Evolutionary conservation across 2,113 vertebrate species (phyloP).

Genomic region (Bambusicola thoracicus): DNA sequence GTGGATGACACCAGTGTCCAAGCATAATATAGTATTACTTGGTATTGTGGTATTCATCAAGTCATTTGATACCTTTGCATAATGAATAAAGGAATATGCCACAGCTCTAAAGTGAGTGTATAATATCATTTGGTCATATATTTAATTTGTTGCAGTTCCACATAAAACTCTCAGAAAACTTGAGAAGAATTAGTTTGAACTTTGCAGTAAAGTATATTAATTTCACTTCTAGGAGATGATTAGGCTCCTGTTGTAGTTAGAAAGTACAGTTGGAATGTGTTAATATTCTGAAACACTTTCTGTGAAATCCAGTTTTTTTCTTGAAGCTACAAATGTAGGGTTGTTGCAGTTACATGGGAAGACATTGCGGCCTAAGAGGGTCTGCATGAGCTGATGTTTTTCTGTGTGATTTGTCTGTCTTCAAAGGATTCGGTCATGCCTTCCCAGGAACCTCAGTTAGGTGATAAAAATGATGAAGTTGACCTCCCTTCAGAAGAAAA

Average conservation of each 20-base stretch:
- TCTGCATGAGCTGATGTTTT: neutral
- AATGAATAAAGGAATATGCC: neutral
- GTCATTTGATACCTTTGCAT: neutral
- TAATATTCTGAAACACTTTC: neutral
- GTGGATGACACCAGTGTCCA: neutral
- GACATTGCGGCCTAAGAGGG: neutral
- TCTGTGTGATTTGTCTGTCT: neutral
- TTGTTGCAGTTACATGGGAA: accelerated
- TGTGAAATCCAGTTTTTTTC: neutral
- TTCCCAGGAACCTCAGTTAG: slow-evolving; percentile 93
- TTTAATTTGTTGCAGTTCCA: neutral
- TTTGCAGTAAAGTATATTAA: neutral
- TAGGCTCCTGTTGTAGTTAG: neutral
- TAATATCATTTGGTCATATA: neutral
- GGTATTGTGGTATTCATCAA: neutral
- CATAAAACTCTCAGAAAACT: neutral
- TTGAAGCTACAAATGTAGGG: neutral
- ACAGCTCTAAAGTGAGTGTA: neutral
- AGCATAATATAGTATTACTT: neutral
- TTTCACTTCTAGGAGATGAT: neutral
- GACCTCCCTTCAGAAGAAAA: slow-evolving; percentile 88
- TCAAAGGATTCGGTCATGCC: slow-evolving; percentile 98
- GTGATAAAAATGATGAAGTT: slow-evolving; percentile 85
- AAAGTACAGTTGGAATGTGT: neutral
- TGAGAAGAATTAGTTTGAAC: neutral